phyloP scores from a whole-genome alignment of 1,140 invertebrate species.

The Lordiphosa clarofinis region DNA sequence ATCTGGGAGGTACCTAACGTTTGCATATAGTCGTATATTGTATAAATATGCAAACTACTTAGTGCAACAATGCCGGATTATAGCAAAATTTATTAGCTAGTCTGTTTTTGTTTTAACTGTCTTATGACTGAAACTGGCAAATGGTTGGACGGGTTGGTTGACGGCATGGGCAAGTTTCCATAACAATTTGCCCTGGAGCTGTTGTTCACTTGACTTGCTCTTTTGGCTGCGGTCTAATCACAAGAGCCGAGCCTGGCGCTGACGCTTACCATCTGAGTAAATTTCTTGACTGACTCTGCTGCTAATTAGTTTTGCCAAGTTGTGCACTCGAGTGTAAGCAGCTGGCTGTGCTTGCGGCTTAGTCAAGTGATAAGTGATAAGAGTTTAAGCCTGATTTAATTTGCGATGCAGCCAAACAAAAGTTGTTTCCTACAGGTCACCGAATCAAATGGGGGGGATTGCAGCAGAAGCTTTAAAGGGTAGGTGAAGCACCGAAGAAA shows the following conservation, averaged over 20 bases:
- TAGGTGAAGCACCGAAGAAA: background rate
- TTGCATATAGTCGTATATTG: conserved; percentile 33
- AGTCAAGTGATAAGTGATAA: conserved; percentile 55
- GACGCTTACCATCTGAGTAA: conserved; percentile 4
- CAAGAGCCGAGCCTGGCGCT: background rate
- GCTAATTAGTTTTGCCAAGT: conserved; percentile 59
- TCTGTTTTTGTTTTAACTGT: conserved; percentile 39
- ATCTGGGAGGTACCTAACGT: conserved; percentile 16
- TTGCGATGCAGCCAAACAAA: conserved; percentile 43
- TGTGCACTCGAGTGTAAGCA: conserved; percentile 28
- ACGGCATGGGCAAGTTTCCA: conserved; percentile 12
- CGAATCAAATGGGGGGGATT: background rate
- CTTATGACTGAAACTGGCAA: conserved; percentile 38
- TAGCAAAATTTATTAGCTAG: conserved; percentile 73
- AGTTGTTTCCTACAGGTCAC: background rate
- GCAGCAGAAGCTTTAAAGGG: conserved; percentile 18
- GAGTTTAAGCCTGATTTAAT: conserved; percentile 47
- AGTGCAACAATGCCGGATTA: conserved; percentile 76
- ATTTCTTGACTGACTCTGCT: conserved; percentile 50
- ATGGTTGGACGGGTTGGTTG: conserved; percentile 41
- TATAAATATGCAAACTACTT: conserved; percentile 77
- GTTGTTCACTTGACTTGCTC: background rate
- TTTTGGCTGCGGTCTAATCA: conserved; percentile 16
- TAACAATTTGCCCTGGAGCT: conserved; percentile 10
- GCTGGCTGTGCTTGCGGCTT: conserved; percentile 17